phyloP scores from a whole-genome alignment of 2,888 invertebrate genomes.

The Eupithecia pulchellata region DNA sequence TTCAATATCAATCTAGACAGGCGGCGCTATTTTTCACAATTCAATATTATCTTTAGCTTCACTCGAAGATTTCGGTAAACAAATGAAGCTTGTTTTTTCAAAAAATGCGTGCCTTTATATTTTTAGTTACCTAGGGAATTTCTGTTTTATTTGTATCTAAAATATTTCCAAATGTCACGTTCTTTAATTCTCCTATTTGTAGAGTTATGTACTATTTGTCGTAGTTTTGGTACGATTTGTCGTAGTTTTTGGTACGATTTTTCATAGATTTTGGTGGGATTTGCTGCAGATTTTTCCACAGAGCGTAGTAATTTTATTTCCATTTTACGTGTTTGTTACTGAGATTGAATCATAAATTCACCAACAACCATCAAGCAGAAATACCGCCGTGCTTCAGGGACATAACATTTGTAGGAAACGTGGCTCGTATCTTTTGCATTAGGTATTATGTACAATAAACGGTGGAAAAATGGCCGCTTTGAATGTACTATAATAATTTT shows the following conservation, averaged over 20 bases:
- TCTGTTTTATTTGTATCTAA: not conserved
- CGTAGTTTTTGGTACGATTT: not conserved
- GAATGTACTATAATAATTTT: not conserved
- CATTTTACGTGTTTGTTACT: conserved; percentile 9
- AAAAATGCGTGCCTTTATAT: not conserved
- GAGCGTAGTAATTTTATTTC: conserved; percentile 10
- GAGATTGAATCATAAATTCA: conserved; percentile 17
- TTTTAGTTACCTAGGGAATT: not conserved
- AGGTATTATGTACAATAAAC: conserved; percentile 1
- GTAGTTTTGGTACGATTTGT: too few relatives aligned
- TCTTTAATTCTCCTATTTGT: not conserved
- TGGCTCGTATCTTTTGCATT: conserved; percentile 5
- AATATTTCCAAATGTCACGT: not conserved
- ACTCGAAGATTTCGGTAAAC: not conserved
- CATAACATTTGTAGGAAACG: conserved; percentile 3
- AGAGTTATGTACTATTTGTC: too few relatives aligned
- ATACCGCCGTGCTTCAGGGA: conserved; percentile 12
- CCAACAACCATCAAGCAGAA: conserved; percentile 5
- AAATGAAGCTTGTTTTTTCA: not conserved
- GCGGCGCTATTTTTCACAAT: not conserved
- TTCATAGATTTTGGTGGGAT: not conserved
- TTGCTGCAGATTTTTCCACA: not conserved
- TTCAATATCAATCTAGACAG: not conserved
- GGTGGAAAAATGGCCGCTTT: not conserved
- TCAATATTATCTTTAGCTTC: not conserved